Base-by-base conservation (phyloP, 2,113 vertebrate genomes). In the Cavia aperea region DNA sequence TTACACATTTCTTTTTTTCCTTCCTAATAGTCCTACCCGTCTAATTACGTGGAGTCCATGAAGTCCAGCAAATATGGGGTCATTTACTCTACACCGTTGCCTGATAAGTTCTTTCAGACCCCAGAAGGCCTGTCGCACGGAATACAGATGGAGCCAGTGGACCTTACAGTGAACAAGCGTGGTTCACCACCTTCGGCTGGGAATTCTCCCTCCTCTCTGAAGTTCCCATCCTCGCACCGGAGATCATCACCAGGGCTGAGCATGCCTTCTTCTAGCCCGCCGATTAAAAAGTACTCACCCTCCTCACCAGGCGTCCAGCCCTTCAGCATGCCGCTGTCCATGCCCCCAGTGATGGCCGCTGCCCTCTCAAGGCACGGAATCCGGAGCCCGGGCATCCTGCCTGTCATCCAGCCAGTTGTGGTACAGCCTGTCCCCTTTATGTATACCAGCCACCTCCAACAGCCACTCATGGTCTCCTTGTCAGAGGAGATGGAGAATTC, bases 61-160 rank as follows among this genome's bases (percentile, higher is more conserved):
- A 98, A 98, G 95, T 87, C 98, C 94, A 98, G 96, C 96, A 98
- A 98, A 88, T 98, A 97, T 2, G 94, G 98, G 0, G 97, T 98
- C 96, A 98, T 98, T 93, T 98, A 98, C 94, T 98, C 98, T 13
- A 91, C 98, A 3, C 97, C 97, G 0, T 89, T 98, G 91, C 94
- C 97, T 21, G 98, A 96, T 23, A 98, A 98, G 96, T 98, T 98
- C 95, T 98, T 98, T 79, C 97, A 97, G 54, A 96, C 88, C 84
- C 85, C 96, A 0, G 97, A 98, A 96, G 95, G 97, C 96, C 96
- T 98, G 88, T 97, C 98, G 18, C 96, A 96, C 1, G 98, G 98
- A 84, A 97, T 98, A 90, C 99, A 99, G 97, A 92, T 98, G 96
- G 99, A 99, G 96, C 99, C 99, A 0, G 99, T 99, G 85, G 99